phyloP scores from a whole-genome alignment of 1,140 invertebrate genomes.

The Mactra quadrangularis region DNA sequence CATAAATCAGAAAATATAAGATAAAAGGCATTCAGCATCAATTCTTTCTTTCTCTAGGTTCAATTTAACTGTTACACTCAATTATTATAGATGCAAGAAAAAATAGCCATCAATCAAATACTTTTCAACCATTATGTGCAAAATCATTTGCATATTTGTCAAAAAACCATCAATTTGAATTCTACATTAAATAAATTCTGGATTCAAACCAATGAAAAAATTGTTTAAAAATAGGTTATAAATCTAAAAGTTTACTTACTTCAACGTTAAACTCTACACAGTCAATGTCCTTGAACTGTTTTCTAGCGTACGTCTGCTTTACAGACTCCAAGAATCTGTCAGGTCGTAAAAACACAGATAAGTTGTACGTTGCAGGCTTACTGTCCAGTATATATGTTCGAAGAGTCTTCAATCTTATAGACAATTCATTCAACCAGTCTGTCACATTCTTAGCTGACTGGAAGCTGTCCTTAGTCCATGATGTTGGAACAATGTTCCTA shows the following conservation, averaged over 20 bases:
- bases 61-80: too few species aligned
- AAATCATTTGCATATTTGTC: too few species aligned
- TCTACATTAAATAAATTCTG: background rate
- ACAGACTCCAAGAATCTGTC: conserved; percentile 77
- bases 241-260: conserved; percentile 70
- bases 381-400: conserved; percentile 64
- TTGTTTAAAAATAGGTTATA: too few species aligned
- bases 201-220: too few species aligned
- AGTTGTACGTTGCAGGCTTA: conserved; percentile 62
- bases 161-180: too few species aligned
- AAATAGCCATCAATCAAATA: too few species aligned
- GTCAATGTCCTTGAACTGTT: conserved; percentile 77
- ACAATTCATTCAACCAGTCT: conserved; percentile 73
- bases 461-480: conserved; percentile 74
- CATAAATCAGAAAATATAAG: too few species aligned
- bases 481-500: conserved; percentile 70
- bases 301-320: conserved; percentile 77
- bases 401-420: conserved; percentile 62
- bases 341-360: conserved; percentile 78
- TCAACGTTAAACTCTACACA: conserved; percentile 74
- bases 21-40: too few species aligned
- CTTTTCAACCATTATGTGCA: too few species aligned
- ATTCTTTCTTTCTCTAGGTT: too few species aligned
- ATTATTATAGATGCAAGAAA: too few species aligned
- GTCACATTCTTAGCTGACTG: conserved; percentile 67